These are phyloP conservation scores for Hydrochoerus hydrochaeris DNA, from an alignment of 2,113 vertebrate genomes.

Conservation along the genomic window DNA sequence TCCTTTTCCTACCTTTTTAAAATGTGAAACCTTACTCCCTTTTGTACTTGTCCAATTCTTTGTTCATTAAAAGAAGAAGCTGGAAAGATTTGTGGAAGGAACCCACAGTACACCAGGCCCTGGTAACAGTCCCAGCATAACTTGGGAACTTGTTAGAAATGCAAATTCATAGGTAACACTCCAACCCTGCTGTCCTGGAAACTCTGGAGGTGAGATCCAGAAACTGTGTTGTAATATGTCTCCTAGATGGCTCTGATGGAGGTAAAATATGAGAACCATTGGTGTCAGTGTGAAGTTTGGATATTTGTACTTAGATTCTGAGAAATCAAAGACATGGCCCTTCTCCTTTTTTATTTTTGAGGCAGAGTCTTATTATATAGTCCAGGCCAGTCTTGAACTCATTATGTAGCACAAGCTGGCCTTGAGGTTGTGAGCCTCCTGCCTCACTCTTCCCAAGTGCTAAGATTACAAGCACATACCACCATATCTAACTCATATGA, in stretches of 20 bases:
- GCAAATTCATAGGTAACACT: neutral
- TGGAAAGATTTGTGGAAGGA: neutral
- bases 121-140: neutral
- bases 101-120: neutral
- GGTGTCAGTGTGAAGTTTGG: neutral
- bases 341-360: neutral
- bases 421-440: neutral
- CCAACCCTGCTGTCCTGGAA: neutral
- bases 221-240: neutral
- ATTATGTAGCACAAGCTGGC: neutral
- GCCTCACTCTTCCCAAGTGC: neutral
- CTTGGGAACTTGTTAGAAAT: constrained; percentile 7
- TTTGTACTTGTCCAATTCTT: neutral
- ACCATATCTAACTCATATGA: neutral
- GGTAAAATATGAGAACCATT: neutral
- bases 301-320: neutral
- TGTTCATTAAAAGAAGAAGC: neutral
- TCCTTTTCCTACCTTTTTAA: neutral
- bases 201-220: neutral
- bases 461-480: neutral
- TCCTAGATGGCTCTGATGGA: neutral
- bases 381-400: neutral
- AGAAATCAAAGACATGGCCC: neutral
- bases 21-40: neutral
- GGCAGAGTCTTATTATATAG: neutral